Evolutionary conservation across 2,113 vertebrate genomes (phyloP).

Genomic region (Triplophysa tibetana): DNA sequence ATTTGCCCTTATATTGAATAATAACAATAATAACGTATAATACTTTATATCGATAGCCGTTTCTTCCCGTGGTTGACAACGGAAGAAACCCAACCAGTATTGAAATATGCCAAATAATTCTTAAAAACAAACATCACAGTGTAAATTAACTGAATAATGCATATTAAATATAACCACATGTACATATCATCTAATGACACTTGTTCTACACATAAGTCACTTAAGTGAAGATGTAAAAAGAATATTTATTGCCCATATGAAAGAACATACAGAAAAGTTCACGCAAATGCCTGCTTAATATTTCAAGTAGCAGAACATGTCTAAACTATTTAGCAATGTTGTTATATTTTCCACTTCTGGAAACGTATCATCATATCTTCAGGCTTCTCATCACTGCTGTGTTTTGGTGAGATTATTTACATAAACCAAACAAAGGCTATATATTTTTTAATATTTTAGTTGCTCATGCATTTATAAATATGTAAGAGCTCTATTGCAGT

Average conservation of each 20-base stretch:
- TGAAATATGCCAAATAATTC: too few relatives aligned
- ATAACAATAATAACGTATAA: too few relatives aligned
- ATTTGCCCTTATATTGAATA: too few relatives aligned
- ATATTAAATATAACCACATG: background rate
- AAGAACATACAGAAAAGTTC: conserved; percentile 71
- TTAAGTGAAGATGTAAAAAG: conserved; percentile 53
- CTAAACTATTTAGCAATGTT: conserved; percentile 51
- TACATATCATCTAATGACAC: background rate
- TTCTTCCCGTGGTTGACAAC: too few relatives aligned
- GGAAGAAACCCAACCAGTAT: too few relatives aligned
- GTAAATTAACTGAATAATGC: too few relatives aligned
- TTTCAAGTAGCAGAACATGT: conserved; percentile 56
- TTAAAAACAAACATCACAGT: too few relatives aligned
- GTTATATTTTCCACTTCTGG: conserved; percentile 33
- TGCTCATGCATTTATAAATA: conserved; percentile 66
- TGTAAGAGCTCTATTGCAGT: conserved; percentile 62
- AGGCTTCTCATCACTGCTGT: conserved; percentile 57
- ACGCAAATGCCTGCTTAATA: conserved; percentile 60
- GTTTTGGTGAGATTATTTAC: conserved; percentile 63
- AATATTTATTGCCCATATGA: conserved; percentile 79
- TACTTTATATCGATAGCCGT: too few relatives aligned
- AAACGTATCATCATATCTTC: conserved; percentile 52
- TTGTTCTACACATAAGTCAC: background rate
- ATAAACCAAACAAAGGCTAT: conserved; percentile 59
- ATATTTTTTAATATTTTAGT: conserved; percentile 62